Evolutionary conservation across 2,113 vertebrate species (phyloP), one percentile per base, ranked within the genome.

Genomic region (Myotis davidii): DNA sequence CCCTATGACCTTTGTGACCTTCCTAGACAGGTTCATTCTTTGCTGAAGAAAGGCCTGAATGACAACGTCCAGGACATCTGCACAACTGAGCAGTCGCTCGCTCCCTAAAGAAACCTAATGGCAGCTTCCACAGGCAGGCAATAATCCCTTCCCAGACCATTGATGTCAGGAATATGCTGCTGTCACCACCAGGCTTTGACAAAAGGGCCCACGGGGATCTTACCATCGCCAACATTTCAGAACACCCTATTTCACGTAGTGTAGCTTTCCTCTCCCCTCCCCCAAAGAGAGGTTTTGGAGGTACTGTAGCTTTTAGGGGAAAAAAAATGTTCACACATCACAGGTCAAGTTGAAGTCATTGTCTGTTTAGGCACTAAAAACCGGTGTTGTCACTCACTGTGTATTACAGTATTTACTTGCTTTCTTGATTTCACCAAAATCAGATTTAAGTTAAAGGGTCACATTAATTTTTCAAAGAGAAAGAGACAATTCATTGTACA

Each of bases 401-500:
- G 98, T 98, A 97, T 98, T 98, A 97, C 97, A 99, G 98, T 98
- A 98, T 98, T 99, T 93, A 97, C 97, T 98, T 98, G 96, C 98
- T 98, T 98, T 98, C 98, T 98, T 97, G 97, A 98, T 97, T 98
- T 98, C 97, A 98, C 98, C 97, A 97, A 97, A 98, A 98, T 97
- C 98, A 98, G 97, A 94, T 98, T 98, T 98, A 96, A 98, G 98
- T 98, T 98, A 96, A 98, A 98, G 96, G 98, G 98, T 97, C 94
- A 85, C 98, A 97, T 98, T 98, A 94, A 97, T 98, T 98, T 99
- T 98, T 98, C 98, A 98, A 98, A 97, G 92, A 97, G 95, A 98
- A 98, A 98, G 98, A 98, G 97, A 98, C n/a, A 90, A 98, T 95
- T 98, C 93, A 98, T 94, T 99, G 99, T 99, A 99, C 97, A 99